Evolutionary conservation across 2,888 invertebrate genomes (phyloP), one percentile per base, ranked within the genome.

Genomic region (Caenorhabditis angaria): DNA sequence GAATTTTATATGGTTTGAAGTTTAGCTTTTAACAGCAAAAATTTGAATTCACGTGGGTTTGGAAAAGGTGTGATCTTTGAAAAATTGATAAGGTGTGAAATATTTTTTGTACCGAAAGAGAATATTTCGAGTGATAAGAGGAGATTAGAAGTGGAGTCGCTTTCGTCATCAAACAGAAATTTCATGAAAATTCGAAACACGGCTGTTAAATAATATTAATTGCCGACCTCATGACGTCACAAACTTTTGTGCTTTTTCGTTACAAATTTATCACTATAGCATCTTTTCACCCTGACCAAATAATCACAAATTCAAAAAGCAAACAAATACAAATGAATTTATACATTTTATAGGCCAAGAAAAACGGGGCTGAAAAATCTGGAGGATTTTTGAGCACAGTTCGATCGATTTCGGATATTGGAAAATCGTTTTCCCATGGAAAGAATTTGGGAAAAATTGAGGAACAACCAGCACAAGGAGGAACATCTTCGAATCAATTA

Each of bases 331-430:
- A 5, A 41, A 54, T 14, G 20, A 24, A 57, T 69, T 63, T 56
- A 64, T 64, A 61, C 60, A 64, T 69, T 54, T 54, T 54, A n/a
- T 54, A 75, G 75, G 80, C 78, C 6, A 78, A 78, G 57, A 76
- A 78, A 28, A 81, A 82, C 61, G 78, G 80, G 41, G 85, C 86
- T 55, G 87, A 88, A 61, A 92, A 92, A 86, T 41, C 41, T 12
- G 92, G 92, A 91, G 92, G 93, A 28, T 91, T 93, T 78, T 90
- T 96, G 74, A 94, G 94, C 32, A 92, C 95, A 62, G 95, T 95
- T 79, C 91, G 97, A 73, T 96, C 96, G 8, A 90, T 97, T 83
- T 95, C 97, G 25, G 97, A 99, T 88, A 97, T 97, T 85, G 95
- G 86, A 47, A 81, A 78, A 55, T 95, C 94, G 89, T 94, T 95